Evolutionary conservation across 2,888 invertebrate genomes (phyloP).

Genomic region (Prenolepis imparis): DNA sequence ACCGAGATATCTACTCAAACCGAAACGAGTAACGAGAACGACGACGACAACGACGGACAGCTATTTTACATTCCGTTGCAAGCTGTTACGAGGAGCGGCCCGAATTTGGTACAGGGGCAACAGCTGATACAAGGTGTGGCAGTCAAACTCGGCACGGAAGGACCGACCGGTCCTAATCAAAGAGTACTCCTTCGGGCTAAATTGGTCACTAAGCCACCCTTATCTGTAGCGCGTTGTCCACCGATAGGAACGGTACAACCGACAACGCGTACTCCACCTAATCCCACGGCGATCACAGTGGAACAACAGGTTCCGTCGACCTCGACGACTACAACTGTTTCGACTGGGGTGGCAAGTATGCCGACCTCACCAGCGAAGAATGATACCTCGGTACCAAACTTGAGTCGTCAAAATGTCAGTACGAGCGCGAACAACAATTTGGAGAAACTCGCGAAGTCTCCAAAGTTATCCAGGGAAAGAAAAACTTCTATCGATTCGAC

Average conservation of each 20-base stretch:
- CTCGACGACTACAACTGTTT: slow-evolving; percentile 8
- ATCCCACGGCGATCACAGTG: slow-evolving; percentile 61
- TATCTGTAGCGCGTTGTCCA: slow-evolving; percentile 85
- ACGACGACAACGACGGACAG: slow-evolving; percentile 88
- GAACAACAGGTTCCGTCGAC: slow-evolving; percentile 60
- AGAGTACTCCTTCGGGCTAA: slow-evolving; percentile 89
- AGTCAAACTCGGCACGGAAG: slow-evolving; percentile 89
- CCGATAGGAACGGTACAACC: slow-evolving; percentile 88
- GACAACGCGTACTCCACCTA: slow-evolving; percentile 85
- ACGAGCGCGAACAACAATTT: slow-evolving; percentile 23
- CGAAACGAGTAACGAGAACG: slow-evolving; percentile 84
- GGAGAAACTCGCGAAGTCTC: slow-evolving; percentile 77
- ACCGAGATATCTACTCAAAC: slow-evolving; percentile 87
- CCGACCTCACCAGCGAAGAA: slow-evolving; percentile 50
- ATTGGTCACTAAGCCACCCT: slow-evolving; percentile 88
- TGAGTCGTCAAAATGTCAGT: slow-evolving; percentile 48
- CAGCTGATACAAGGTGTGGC: slow-evolving; percentile 89
- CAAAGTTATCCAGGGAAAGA: slow-evolving; percentile 77
- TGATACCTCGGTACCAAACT: slow-evolving; percentile 48
- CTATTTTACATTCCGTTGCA: slow-evolving; percentile 90
- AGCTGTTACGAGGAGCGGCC: slow-evolving; percentile 85
- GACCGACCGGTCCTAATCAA: slow-evolving; percentile 89
- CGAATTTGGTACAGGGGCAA: slow-evolving; percentile 83
- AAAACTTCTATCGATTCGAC: slow-evolving; percentile 78
- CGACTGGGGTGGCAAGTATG: slow-evolving; percentile 5